These are phyloP conservation scores for Prietella phreatophila DNA, from an alignment of 2,113 vertebrate species.

Conservation along the genomic window DNA sequence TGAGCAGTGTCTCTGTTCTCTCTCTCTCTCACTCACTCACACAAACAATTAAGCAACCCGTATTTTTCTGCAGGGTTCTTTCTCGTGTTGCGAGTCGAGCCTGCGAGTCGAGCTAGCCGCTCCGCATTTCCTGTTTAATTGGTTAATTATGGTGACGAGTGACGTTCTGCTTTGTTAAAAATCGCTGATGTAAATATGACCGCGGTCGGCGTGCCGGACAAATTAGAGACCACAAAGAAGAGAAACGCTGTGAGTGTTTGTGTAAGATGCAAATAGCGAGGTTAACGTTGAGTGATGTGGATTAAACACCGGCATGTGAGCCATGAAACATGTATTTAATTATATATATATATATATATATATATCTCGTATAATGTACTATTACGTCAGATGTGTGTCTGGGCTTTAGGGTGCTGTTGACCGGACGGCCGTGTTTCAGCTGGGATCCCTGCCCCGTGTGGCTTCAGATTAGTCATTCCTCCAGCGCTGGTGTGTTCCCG, in stretches of 20 bases:
- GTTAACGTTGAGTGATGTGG: neutral
- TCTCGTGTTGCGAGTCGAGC: neutral
- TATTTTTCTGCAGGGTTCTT: neutral
- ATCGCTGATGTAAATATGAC: conserved; percentile 1
- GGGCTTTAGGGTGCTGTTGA: neutral
- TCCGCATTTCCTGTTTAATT: neutral
- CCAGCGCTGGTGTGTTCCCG: neutral
- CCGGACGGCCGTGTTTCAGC: no score
- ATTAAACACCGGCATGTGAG: no score
- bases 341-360: neutral
- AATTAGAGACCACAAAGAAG: neutral
- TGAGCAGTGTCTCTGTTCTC: neutral
- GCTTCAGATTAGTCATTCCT: neutral
- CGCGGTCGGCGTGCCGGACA: neutral
- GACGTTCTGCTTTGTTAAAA: neutral
- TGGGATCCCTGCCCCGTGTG: neutral
- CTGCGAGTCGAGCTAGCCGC: neutral
- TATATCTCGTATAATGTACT: no score
- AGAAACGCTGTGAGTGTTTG: neutral
- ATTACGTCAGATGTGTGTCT: neutral
- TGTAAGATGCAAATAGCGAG: neutral
- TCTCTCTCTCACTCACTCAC: no score
- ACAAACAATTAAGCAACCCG: neutral
- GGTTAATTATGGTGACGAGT: neutral
- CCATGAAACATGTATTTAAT: neutral